A percentile compares a stretch with the other conserved stretches of the same genome.
Evolutionary conservation across 2,113 vertebrate genomes (phyloP).

Genomic region (Erinaceus europaeus): DNA sequence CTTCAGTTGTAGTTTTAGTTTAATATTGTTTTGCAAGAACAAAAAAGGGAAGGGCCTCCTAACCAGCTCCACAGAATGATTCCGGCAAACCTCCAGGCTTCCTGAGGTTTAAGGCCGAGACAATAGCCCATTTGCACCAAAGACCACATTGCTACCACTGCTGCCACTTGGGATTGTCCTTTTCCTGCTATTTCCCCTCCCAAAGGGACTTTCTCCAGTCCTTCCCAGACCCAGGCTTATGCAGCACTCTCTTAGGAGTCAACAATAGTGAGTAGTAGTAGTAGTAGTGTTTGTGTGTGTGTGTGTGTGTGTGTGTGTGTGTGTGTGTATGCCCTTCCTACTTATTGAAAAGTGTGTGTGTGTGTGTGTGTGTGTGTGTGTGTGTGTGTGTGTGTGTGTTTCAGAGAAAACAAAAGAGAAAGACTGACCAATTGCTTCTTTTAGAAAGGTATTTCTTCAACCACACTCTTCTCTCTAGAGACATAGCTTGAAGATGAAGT

Average conservation of each 20-base stretch:
- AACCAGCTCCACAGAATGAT: neutral
- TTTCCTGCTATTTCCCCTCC: neutral
- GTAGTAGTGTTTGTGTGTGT: neutral
- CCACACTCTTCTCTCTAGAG: neutral
- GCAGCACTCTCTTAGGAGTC: neutral
- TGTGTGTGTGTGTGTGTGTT: neutral
- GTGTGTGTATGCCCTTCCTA: neutral
- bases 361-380: too few species aligned
- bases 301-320: neutral
- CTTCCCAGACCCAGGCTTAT: neutral
- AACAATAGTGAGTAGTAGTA: neutral
- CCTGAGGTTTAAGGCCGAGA: neutral
- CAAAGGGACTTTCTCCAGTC: neutral
- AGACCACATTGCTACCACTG: accelerated
- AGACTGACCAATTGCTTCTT: accelerated
- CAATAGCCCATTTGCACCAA: neutral
- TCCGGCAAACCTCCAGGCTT: neutral
- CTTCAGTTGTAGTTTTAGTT: neutral
- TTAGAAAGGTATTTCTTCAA: neutral
- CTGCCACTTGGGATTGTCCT: neutral
- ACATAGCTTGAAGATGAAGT: neutral
- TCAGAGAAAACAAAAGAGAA: neutral
- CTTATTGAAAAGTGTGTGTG: neutral
- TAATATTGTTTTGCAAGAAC: slow-evolving; percentile 46
- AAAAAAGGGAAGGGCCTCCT: slow-evolving; percentile 44